Evolutionary conservation across 2,113 vertebrate species (phyloP).

Genomic region (Neotragus pygmaeus): DNA sequence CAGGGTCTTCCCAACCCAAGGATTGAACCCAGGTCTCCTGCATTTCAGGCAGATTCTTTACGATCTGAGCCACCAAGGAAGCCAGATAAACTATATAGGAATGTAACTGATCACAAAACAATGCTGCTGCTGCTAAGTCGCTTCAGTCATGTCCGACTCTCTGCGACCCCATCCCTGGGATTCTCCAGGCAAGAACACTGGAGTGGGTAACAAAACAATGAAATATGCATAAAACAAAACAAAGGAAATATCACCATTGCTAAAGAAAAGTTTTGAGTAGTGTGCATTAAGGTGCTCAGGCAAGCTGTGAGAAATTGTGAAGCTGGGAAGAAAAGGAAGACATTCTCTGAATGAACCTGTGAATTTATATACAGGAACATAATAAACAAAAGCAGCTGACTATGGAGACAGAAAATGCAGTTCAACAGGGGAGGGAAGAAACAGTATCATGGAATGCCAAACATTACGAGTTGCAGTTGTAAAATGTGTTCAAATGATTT

Average conservation of each 20-base stretch:
- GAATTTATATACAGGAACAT: background rate
- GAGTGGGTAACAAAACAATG: background rate
- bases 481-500: background rate
- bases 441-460: background rate
- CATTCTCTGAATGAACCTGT: background rate
- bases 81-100: background rate
- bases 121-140: background rate
- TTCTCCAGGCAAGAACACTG: background rate
- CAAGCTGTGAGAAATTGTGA: background rate
- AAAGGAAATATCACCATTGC: background rate
- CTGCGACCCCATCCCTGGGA: background rate
- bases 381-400: background rate
- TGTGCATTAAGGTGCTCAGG: background rate
- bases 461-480: background rate
- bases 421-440: background rate
- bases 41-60: background rate
- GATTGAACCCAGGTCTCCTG: background rate
- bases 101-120: background rate
- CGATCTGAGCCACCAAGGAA: background rate
- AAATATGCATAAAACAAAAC: background rate
- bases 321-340: background rate
- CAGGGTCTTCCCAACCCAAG: background rate
- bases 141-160: background rate
- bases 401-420: background rate
- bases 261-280: background rate